Evolutionary conservation across 2,888 invertebrate species (phyloP).

Genomic region (Nycteola revayana): DNA sequence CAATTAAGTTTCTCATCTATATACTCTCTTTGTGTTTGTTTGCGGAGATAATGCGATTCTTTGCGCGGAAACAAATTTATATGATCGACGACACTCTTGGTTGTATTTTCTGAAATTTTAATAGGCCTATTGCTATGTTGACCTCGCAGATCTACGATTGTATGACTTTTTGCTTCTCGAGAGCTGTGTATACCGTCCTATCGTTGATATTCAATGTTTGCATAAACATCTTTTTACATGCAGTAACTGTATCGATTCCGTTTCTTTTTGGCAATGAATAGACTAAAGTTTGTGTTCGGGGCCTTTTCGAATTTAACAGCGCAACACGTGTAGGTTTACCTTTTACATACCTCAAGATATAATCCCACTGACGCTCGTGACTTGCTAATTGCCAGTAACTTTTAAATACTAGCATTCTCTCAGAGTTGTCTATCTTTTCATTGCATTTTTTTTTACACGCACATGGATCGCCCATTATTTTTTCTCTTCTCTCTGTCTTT

Average conservation of each 20-base stretch:
- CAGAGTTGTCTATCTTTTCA: not conserved
- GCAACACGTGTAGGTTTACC: not conserved
- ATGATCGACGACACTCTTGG: constrained; percentile 5
- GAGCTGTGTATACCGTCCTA: constrained; percentile 6
- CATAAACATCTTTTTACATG: constrained; percentile 3
- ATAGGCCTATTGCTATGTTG: constrained; percentile 5
- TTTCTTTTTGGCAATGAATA: not conserved
- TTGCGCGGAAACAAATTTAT: constrained; percentile 5
- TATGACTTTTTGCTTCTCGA: constrained; percentile 1
- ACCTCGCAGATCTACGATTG: constrained; percentile 1
- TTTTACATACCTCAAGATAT: not conserved
- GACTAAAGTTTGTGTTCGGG: constrained; percentile 3
- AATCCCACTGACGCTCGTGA: not conserved
- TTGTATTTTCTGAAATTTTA: constrained; percentile 5
- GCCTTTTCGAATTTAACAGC: constrained; percentile 3
- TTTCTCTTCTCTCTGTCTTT: not conserved
- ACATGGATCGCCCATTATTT: not conserved
- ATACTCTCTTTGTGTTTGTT: constrained; percentile 3
- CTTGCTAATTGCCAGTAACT: not conserved
- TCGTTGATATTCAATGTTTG: constrained; percentile 4
- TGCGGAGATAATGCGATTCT: constrained; percentile 4
- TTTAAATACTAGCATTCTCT: not conserved
- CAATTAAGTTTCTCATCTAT: not conserved
- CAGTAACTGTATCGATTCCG: not conserved
- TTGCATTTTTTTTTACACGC: not conserved